Percentiles rank a stretch among this genome's conserved stretches.
These are phyloP conservation scores for Daboia siamensis DNA, from an alignment of 2,113 vertebrate genomes.

Conservation along the genomic window DNA sequence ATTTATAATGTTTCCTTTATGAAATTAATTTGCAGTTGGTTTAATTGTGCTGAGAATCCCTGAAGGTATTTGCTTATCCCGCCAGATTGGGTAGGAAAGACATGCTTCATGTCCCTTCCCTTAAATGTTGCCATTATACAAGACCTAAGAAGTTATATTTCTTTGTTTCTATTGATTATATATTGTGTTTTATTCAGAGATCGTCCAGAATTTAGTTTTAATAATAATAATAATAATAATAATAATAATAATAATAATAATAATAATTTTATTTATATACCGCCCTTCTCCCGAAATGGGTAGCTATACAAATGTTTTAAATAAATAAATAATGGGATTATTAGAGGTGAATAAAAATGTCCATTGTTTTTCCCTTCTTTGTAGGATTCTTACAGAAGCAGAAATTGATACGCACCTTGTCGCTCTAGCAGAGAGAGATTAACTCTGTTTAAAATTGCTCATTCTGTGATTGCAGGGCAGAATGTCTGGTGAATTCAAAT, in stretches of 20 bases:
- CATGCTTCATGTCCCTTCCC: not conserved
- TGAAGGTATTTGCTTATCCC: not conserved
- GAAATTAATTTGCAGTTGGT: not conserved
- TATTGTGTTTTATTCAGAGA: not conserved
- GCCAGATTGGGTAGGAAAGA: not conserved
- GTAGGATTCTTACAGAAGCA: conserved; percentile 89
- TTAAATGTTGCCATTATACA: not conserved
- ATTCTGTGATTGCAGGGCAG: conserved; percentile 53
- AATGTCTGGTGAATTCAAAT: conserved; percentile 60
- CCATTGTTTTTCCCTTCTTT: conserved; percentile 48
- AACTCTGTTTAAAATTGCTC: conserved; percentile 59
- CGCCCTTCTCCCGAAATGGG: too few relatives aligned
- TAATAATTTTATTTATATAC: too few relatives aligned
- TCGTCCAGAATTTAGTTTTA: not conserved
- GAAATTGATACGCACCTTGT: conserved; percentile 91
- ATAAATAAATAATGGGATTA: not conserved
- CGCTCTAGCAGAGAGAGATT: conserved; percentile 92
- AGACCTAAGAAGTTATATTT: not conserved
- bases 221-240: too few relatives aligned
- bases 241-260: too few relatives aligned
- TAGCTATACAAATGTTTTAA: not conserved
- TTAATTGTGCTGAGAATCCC: not conserved
- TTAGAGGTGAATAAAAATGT: conserved; percentile 35
- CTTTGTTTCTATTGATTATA: not conserved
- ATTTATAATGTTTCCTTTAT: not conserved